Conservation (phyloP, 2,113 vertebrate species). For the Chlorodrepanis virens region DNA sequence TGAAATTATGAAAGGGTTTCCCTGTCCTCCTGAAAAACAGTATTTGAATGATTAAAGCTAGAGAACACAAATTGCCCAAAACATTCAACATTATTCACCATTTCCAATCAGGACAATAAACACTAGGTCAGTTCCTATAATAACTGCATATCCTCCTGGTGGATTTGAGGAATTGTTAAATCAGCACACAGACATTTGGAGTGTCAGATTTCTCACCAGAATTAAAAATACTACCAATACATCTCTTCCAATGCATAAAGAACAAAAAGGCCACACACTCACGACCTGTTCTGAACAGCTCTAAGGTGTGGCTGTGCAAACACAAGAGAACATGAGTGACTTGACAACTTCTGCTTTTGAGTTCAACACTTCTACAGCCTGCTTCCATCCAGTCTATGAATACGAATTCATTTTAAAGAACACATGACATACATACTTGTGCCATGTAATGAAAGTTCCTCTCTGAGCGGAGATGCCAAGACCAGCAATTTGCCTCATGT, state of each 20-base stretch:
- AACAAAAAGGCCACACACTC: neutral
- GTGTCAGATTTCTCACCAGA: neutral
- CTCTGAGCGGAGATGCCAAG: slow-evolving; percentile 94
- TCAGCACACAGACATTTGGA: neutral
- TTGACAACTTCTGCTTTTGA: neutral
- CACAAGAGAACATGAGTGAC: neutral
- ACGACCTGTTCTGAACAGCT: neutral
- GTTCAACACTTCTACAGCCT: neutral
- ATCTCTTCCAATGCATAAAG: neutral
- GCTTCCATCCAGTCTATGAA: neutral
- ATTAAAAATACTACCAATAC: neutral
- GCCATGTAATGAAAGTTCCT: slow-evolving; percentile 92
- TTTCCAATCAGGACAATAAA: neutral
- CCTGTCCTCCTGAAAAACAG: slow-evolving; percentile 83
- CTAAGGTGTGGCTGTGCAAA: neutral
- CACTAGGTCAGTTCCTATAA: neutral
- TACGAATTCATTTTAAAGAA: neutral
- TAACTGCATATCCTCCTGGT: neutral
- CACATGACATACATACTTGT: slow-evolving; percentile 74
- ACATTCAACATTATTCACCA: neutral
- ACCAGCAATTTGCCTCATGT: slow-evolving; percentile 85
- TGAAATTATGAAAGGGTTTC: slow-evolving; percentile 94
- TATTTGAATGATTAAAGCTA: neutral
- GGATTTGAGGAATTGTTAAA: neutral
- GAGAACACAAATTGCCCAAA: neutral